Evolutionary conservation across 2,797 vertebrate genomes (phyloP).

Genomic region (Girardinus metallicus): DNA sequence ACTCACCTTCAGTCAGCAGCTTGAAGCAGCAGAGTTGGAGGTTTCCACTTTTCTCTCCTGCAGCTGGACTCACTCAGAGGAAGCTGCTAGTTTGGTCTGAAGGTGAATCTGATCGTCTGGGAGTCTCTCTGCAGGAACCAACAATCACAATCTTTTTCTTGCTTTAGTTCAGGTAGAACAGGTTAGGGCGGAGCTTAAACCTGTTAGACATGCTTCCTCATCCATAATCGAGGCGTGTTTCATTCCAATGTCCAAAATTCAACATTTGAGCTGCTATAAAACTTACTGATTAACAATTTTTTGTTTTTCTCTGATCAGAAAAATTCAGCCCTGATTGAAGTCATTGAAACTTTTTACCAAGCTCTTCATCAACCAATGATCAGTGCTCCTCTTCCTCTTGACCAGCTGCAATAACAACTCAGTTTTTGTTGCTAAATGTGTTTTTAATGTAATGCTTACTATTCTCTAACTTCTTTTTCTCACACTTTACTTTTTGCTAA

Average conservation of each 20-base stretch:
- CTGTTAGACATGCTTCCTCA: neutral
- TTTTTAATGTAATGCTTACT: neutral
- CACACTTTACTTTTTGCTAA: neutral
- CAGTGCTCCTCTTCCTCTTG: neutral
- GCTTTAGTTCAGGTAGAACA: neutral
- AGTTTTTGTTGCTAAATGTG: neutral
- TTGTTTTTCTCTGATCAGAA: neutral
- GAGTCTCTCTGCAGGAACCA: too few species aligned
- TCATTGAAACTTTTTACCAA: neutral
- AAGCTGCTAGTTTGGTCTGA: neutral
- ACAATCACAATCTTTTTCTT: neutral
- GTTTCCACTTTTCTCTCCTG: neutral
- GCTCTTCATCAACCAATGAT: neutral
- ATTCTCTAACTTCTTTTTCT: neutral
- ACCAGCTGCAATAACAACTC: neutral
- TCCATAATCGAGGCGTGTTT: neutral
- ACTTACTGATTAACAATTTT: neutral
- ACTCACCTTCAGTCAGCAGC: constrained; percentile 4
- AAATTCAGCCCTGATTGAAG: neutral
- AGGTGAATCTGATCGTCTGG: too few species aligned
- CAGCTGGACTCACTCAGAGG: neutral
- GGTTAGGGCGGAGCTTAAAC: neutral
- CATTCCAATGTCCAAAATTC: fast-evolving
- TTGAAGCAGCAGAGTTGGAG: neutral
- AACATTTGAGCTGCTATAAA: neutral